Base-by-base conservation (phyloP, 2,888 invertebrate species). In the Euzophera pinguis region DNA sequence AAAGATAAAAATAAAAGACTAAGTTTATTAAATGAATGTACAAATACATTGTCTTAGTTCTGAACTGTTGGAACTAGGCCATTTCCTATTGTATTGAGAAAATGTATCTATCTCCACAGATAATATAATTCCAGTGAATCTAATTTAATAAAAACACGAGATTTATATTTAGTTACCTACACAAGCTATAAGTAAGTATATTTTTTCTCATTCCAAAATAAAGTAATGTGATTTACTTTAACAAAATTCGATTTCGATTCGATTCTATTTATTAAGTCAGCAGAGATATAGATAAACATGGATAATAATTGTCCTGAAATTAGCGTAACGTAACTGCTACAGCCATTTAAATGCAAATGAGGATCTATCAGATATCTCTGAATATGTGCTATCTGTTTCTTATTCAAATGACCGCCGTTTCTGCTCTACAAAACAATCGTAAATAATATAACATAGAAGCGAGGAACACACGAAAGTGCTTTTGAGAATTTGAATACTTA, bases 11-110 rank as follows among this genome's bases (percentile, higher is more conserved):
- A 45, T 45, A 45, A 45, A 45, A 16, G 32, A 10, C 27, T 32
- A 16, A 45, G 43, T 45, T 45, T 45, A 45, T 32, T 45, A 45
- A 45, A 34, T 32, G 14, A 45, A 16, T 45, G 43, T 43, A 43
- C n/a, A n/a, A n/a, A n/a, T n/a, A n/a, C 43, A 22, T 22, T 29
- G 45, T 45, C 14, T n/a, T 45, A 32, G 45, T 27, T 42, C 13
- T 27, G 29, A n/a, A 12, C 27, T 27, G 29, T 45, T 32, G 10
- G 14, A 45, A 45, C 45, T 45, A 45, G 45, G 45, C 45, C 45
- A 45, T 45, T 45, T 45, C 45, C 45, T 45, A 34, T 32, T 45
- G 32, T 32, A 34, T 45, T 3, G 45, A 32, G 32, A 45, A 38
- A 45, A 45, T 34, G 45, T 10, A 45, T 45, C 16, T 45, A 32